phyloP scores from a whole-genome alignment of 2,797 vertebrate genomes.

The Nannoperca obscura region DNA sequence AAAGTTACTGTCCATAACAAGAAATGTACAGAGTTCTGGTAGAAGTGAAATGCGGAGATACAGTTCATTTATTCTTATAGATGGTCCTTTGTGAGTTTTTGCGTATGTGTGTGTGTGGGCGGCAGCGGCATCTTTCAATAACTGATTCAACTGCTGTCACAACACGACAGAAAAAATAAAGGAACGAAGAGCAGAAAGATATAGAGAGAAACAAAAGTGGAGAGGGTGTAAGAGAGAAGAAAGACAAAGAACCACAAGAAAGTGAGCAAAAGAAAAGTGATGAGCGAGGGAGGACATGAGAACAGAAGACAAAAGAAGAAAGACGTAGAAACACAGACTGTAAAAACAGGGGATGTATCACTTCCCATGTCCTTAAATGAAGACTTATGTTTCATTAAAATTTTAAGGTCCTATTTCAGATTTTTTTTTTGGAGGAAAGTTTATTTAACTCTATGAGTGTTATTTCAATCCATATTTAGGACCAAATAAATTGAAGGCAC shows the following conservation, averaged over 20 bases:
- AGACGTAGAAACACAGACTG: slow-evolving; percentile 8
- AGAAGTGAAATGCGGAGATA: slow-evolving; percentile 36
- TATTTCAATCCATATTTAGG: background rate
- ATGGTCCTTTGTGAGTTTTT: slow-evolving; percentile 56
- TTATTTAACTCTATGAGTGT: slow-evolving; percentile 5
- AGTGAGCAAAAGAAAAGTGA: slow-evolving; percentile 31
- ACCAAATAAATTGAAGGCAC: slow-evolving; percentile 23
- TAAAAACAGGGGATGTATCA: slow-evolving; percentile 12
- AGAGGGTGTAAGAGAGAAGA: slow-evolving; percentile 31
- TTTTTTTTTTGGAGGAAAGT: background rate
- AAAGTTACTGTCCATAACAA: slow-evolving; percentile 58
- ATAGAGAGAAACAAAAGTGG: slow-evolving; percentile 37
- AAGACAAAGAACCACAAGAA: slow-evolving; percentile 38
- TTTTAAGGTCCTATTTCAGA: slow-evolving; percentile 12
- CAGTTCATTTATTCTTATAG: slow-evolving; percentile 69
- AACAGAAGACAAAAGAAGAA: slow-evolving; percentile 28
- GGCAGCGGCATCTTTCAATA: slow-evolving; percentile 60
- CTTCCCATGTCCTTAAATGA: slow-evolving; percentile 6
- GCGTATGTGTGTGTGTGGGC: slow-evolving; percentile 11
- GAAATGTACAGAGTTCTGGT: slow-evolving; percentile 36
- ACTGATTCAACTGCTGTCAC: slow-evolving; percentile 65
- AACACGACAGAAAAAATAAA: slow-evolving; percentile 35
- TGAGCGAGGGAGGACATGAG: slow-evolving; percentile 44
- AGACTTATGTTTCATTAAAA: background rate
- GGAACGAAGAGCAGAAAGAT: slow-evolving; percentile 33